These are phyloP conservation scores for Himalopsyche japonica DNA, from an alignment of 2,888 invertebrate species.

Conservation along the genomic window DNA sequence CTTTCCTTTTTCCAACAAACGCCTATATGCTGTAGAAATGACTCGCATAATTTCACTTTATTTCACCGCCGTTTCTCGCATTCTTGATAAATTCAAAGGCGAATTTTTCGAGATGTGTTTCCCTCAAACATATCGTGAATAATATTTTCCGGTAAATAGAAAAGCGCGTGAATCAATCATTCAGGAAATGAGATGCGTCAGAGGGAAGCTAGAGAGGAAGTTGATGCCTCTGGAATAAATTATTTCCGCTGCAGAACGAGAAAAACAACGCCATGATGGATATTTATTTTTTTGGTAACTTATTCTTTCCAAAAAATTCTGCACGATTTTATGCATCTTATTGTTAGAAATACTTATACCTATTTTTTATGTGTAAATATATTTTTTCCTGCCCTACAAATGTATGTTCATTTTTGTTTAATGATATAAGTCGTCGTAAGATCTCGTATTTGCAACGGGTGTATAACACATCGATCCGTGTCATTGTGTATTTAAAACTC, in stretches of 20 bases:
- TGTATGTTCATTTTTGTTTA: not conserved
- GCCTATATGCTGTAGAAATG: not conserved
- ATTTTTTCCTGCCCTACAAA: not conserved
- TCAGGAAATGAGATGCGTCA: constrained; percentile 1
- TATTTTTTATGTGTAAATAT: not conserved
- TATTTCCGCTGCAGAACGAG: not conserved
- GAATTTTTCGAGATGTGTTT: not conserved
- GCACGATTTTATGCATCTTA: not conserved
- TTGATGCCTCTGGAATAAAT: not conserved
- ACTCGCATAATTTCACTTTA: not conserved
- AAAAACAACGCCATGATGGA: not conserved
- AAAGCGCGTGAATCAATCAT: constrained; percentile 1
- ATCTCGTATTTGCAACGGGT: no score
- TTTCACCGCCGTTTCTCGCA: not conserved
- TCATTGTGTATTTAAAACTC: no score
- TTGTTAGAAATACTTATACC: not conserved
- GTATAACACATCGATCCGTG: no score
- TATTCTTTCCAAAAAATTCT: not conserved
- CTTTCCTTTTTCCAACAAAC: no score
- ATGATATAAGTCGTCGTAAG: no score
- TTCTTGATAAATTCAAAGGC: not conserved
- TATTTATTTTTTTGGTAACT: not conserved
- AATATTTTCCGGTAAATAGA: not conserved
- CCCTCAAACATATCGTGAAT: not conserved
- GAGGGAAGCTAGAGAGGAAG: not conserved